Evolutionary conservation across 2,113 vertebrate species (phyloP).

Genomic region (Myotis brandtii): DNA sequence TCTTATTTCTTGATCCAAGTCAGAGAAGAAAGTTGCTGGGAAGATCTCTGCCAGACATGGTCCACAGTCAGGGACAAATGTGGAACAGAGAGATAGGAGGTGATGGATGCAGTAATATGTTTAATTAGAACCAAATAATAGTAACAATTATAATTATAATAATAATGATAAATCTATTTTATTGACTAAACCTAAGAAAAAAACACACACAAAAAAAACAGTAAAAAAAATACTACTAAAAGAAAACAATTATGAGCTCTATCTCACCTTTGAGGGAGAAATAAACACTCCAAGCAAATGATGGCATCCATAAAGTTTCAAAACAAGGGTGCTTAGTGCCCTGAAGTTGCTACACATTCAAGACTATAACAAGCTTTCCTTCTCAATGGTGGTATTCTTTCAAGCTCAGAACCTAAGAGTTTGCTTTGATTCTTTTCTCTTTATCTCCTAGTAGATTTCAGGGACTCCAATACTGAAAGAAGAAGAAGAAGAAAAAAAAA

Average conservation of each 20-base stretch:
- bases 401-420: neutral
- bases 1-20: neutral
- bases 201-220: neutral
- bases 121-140: neutral
- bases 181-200: conserved; percentile 28
- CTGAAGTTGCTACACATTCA: neutral
- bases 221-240: neutral
- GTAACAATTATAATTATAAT: neutral
- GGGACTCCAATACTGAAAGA: neutral
- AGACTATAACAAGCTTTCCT: neutral
- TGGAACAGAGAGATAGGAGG: neutral
- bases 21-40: neutral
- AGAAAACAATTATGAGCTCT: neutral
- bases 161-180: neutral
- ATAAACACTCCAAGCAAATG: neutral
- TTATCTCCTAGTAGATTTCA: neutral
- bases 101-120: neutral
- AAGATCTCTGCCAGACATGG: neutral
- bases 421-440: neutral
- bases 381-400: neutral
- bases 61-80: neutral
- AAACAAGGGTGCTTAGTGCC: neutral
- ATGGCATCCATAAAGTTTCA: neutral
- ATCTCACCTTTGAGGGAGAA: neutral
- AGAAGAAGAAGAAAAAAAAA: neutral